Base-by-base conservation (phyloP, 2,888 invertebrate species). In the Anaspis maculata region DNA sequence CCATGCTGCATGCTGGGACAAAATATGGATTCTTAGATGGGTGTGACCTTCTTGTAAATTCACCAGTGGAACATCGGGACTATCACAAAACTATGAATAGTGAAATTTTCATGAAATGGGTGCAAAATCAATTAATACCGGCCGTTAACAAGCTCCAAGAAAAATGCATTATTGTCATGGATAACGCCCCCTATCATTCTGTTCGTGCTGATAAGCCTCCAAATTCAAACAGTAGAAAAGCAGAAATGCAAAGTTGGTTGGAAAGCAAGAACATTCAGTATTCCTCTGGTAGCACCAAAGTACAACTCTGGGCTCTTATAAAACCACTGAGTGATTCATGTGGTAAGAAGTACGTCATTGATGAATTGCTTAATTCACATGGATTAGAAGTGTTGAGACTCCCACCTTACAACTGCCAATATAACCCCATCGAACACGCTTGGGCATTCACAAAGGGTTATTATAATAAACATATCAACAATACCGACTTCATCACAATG, bases 61-160 rank as follows among this genome's bases (percentile, higher is more conserved):
- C 24, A 7, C 24, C 24, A 25, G 25, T 14, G 3, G 11, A 24
- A 4, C 14, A 25, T 11, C 3, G 14, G 19, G 33, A 33, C 24
- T 33, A 33, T 11, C 33, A 33, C 14, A 19, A 33, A 22, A 27
- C 26, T 6, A 33, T 36, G 29, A 37, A 15, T 19, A 21, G 33
- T 59, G 86, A 83, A 45, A 80, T 70, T 43, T 85, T 70, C 42
- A 71, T 69, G 41, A 78, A 57, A 16, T 41, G 37, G 31, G 16
- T 32, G n/a, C 27, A 27, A 13, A 39, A 33, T 80, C 79, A 31
- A 13, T 12, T 33, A 10, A 14, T 33, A 6, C 27, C 33, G 3
- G 27, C 23, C 12, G 7, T 39, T 9, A 11, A 3, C 7, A 15
- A 39, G 3, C 25, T 39, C 15, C 15, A 34, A 21, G 30, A 25